Evolutionary conservation across 2,888 invertebrate genomes (phyloP), one percentile per base, ranked within the genome.

Genomic region (Arctia plantaginis): DNA sequence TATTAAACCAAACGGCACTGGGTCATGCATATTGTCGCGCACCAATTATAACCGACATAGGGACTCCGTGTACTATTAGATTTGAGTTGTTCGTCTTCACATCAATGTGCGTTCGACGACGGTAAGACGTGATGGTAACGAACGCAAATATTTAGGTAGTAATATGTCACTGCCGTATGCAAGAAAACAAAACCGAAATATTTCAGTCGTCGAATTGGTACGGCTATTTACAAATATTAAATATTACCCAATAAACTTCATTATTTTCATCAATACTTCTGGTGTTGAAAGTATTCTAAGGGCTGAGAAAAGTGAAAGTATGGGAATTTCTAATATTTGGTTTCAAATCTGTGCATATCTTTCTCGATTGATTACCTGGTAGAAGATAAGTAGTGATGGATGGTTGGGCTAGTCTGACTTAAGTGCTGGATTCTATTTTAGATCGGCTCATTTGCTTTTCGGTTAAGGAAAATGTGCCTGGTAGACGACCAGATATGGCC

Each of bases 21-120:
- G 94, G 95, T 92, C 94, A 93, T 94, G 93, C 93, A 93, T 92
- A 93, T 90, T 92, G 92, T 90, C 90, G 88, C 88, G 88, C 83
- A 86, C 90, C 90, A 86, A 89, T 89, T 89, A 89, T 91, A 91
- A 89, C 89, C 86, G 86, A 86, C 80, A 76, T 79, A 72, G 82
- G 87, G 85, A 87, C 88, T 82, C 85, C 80, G 88, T 88, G 90
- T 89, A 87, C 87, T 85, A 87, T 89, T 86, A 87, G 86, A 87
- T 88, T 86, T 85, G 80, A 80, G 84, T 82, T 75, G 55, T 69
- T 35, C 35, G 23, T n/a, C 62, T n/a, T 30, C 67, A 30, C 44
- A 30, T 67, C 30, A 20, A 30, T 67, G 67, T 4, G n/a, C n/a
- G n/a, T n/a, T n/a, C n/a, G n/a, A n/a, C n/a, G n/a, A n/a, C n/a